These are phyloP conservation scores for Microctonus aethiopoides DNA, from an alignment of 2,888 invertebrate genomes.

Conservation along the genomic window DNA sequence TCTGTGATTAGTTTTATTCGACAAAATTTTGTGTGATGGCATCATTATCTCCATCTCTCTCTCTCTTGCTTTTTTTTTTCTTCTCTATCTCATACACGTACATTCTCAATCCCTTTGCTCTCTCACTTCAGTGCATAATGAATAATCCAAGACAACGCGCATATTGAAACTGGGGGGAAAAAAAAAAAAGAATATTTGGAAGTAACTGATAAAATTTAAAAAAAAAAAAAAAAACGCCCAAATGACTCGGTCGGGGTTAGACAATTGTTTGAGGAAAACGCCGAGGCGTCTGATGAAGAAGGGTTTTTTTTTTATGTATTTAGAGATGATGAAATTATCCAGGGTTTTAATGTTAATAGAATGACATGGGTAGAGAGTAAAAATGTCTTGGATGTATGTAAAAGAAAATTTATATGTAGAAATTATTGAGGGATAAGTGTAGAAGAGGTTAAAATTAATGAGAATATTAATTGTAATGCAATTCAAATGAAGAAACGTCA, in stretches of 20 bases:
- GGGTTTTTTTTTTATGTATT: background rate
- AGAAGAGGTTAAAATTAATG: background rate
- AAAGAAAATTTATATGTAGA: background rate
- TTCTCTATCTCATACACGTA: no score
- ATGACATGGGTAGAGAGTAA: background rate
- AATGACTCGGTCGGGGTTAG: background rate
- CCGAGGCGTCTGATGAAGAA: background rate
- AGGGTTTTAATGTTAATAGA: no score
- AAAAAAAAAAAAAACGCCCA: background rate
- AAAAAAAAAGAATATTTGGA: no score
- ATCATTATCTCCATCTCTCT: no score
- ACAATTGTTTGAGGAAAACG: background rate
- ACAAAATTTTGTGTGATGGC: background rate
- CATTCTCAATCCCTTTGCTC: no score
- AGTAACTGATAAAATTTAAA: no score
- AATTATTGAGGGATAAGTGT: no score
- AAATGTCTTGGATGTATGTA: background rate
- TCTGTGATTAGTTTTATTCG: background rate
- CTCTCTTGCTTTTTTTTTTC: no score
- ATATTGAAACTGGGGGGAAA: background rate
- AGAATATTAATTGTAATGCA: constrained; percentile 38
- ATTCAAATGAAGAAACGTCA: constrained; percentile 51
- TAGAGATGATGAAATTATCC: no score
- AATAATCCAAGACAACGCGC: background rate
- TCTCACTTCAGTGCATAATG: no score